phyloP scores from a whole-genome alignment of 2,888 invertebrate genomes.

The Acanthosepion esculentum region DNA sequence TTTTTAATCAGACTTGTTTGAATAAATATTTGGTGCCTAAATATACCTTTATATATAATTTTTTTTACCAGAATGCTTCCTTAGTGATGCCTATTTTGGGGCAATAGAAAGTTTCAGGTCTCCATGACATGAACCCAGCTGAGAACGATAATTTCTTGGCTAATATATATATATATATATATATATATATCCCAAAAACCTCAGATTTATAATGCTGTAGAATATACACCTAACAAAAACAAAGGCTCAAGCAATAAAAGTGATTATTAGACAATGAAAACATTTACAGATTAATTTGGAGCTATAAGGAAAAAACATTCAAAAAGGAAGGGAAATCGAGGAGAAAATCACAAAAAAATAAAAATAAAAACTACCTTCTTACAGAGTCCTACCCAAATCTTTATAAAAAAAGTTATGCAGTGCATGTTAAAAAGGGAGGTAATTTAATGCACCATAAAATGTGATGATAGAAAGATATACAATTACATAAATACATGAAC shows the following conservation, averaged over 20 bases:
- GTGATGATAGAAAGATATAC: not conserved
- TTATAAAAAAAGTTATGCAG: not conserved
- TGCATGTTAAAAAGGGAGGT: not conserved
- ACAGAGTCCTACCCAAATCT: not conserved
- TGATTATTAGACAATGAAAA: not conserved
- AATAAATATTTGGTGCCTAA: too few relatives aligned
- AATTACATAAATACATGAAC: not conserved
- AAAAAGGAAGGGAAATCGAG: too few relatives aligned
- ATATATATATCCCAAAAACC: too few relatives aligned
- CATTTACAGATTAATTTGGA: not conserved
- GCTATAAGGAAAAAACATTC: not conserved
- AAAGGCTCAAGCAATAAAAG: not conserved
- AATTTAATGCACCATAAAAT: constrained; percentile 1
- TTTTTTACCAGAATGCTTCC: too few relatives aligned
- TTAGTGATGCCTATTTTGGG: too few relatives aligned
- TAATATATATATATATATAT: too few relatives aligned
- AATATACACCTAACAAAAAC: too few relatives aligned
- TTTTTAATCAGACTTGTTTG: too few relatives aligned
- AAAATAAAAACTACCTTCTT: not conserved
- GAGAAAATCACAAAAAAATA: not conserved
- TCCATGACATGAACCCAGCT: too few relatives aligned
- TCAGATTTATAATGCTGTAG: not conserved
- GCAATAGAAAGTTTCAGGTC: too few relatives aligned
- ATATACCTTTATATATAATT: too few relatives aligned
- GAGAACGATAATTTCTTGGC: too few relatives aligned